phyloP scores from a whole-genome alignment of 2,888 invertebrate species.

The Dioctria rufipes region DNA sequence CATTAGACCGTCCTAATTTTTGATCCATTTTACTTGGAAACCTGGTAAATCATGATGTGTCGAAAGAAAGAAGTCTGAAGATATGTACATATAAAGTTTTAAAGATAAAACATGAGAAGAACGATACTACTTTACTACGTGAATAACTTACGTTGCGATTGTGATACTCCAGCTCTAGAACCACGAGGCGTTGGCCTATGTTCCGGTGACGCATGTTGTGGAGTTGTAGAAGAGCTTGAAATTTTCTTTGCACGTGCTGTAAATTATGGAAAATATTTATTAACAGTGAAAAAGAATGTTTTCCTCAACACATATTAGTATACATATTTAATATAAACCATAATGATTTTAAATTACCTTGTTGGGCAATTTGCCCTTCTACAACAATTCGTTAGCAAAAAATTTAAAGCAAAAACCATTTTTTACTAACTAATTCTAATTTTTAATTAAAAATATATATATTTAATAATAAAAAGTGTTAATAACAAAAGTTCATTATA shows the following conservation, averaged over 20 bases:
- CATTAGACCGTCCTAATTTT: too few species aligned
- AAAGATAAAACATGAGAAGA: too few species aligned
- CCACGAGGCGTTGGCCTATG: constrained; percentile 75
- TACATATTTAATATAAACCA: neutral
- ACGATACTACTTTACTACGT: too few species aligned
- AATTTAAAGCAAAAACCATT: constrained; percentile 60
- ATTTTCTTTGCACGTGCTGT: constrained; percentile 80
- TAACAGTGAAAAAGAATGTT: neutral
- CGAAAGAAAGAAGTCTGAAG: too few species aligned
- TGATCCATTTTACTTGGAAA: too few species aligned
- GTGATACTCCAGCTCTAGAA: constrained; percentile 85
- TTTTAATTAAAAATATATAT: neutral
- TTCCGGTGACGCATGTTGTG: constrained; percentile 74
- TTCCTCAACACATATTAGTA: too few species aligned
- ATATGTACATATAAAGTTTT: too few species aligned
- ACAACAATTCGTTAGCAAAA: constrained; percentile 63
- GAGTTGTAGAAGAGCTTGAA: constrained; percentile 69
- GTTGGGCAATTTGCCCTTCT: constrained; percentile 78
- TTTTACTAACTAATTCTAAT: constrained; percentile 14
- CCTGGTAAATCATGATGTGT: too few species aligned
- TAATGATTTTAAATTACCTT: constrained; percentile 72
- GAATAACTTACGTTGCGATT: constrained; percentile 89
- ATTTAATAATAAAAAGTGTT: neutral
- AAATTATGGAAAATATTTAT: neutral
- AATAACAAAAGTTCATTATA: constrained; percentile 32